phyloP scores from a whole-genome alignment of 2,888 invertebrate species.

The Monopis laevigella region DNA sequence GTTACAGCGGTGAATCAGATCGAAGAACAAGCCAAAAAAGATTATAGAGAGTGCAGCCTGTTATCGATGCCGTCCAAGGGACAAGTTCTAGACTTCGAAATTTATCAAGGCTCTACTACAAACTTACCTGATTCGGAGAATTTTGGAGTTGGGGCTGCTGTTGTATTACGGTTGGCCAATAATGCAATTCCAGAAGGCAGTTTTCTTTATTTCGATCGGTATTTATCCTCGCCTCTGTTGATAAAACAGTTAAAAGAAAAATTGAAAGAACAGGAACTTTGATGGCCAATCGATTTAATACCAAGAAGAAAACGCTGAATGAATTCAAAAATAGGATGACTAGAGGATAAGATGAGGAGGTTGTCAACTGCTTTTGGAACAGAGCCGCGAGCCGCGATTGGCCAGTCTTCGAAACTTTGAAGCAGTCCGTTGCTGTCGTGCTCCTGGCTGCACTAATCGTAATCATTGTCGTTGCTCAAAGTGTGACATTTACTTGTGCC shows the following conservation, averaged over 20 bases:
- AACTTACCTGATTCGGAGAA: conserved; percentile 13
- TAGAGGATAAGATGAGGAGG: conserved; percentile 22
- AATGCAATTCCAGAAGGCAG: no score
- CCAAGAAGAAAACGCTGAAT: conserved; percentile 17
- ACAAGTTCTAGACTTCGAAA: conserved; percentile 23
- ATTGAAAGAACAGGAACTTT: conserved; percentile 18
- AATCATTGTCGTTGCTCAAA: conserved; percentile 21
- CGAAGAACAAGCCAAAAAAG: conserved; percentile 15
- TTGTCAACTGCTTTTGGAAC: conserved; percentile 25
- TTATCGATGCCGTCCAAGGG: no score
- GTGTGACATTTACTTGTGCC: conserved; percentile 22
- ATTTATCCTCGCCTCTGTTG: conserved; percentile 19
- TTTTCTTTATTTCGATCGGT: conserved; percentile 21
- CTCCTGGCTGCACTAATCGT: conserved; percentile 16
- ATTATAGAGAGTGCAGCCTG: no score
- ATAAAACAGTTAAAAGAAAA: conserved; percentile 19
- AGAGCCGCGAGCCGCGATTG: conserved; percentile 21
- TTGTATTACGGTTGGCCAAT: conserved; percentile 20
- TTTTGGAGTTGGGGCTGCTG: conserved; percentile 19
- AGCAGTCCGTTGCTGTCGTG: conserved; percentile 16
- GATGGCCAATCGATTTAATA: conserved; percentile 19
- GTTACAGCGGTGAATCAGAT: neutral
- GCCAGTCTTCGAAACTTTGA: conserved; percentile 17
- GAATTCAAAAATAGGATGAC: conserved; percentile 20
- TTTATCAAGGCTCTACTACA: conserved; percentile 14